Base-by-base conservation (phyloP, 2,888 invertebrate species). In the Steromphala cineraria region DNA sequence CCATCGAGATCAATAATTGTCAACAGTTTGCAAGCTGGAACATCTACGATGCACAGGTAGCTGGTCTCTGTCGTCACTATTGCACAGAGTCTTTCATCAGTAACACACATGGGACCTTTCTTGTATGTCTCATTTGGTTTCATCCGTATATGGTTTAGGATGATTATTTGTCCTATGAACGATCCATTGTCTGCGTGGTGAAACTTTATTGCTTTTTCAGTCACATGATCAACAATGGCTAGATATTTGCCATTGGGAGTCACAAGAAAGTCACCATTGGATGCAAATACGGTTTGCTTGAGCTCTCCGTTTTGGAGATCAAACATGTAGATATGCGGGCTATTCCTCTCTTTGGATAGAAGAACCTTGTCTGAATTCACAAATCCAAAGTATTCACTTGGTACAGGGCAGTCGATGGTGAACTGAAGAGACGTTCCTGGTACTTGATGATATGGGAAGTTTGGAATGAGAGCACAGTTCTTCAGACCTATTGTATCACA, bases 131-230 rank as follows among this genome's bases (percentile, higher is more conserved):
- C 90, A 74, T 90, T 89, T 0, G 92, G 87, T 75, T 89, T 88
- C 62, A 88, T 75, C 36, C 90, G 86, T 7, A 93, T 84, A 80
- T 92, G 91, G 79, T 92, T 92, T 86, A 90, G 83, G 5, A 92
- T 89, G 19, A 93, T 91, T n/a, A 93, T 85, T 81, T 93, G 93
- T 7, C 92, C 92, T 10, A 92, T 77, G 82, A 90, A 93, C 10
- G 80, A 85, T 0, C 93, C 93, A 0, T 86, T 90, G n/a, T 87
- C 85, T 0, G 90, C 81, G 10, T 87, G 86, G 83, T 93, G 93
- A 21, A 93, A 84, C 83, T 93, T 93, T 31, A 93, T 87, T 0
- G 92, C 86, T 75, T 91, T 92, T 84, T 92, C 89, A 3, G 90
- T 90, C 21, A 89, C 86, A 81, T 91, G 89, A 79, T 93, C 93